Conservation (phyloP, 2,113 vertebrate species). For the Apodemus speciosus region DNA sequence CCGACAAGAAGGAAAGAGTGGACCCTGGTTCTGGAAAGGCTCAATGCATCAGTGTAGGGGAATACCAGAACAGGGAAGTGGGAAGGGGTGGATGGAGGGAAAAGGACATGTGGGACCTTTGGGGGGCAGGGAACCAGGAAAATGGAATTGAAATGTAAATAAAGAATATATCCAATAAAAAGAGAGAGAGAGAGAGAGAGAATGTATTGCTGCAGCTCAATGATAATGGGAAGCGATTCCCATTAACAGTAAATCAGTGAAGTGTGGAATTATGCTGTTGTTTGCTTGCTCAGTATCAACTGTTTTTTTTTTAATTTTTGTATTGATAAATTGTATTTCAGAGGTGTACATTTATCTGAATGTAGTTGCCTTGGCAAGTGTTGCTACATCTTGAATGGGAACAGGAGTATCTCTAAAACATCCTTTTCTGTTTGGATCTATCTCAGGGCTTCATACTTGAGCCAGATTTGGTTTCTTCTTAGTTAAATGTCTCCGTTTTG, state of each 20-base stretch:
- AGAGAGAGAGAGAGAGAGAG: too few relatives aligned
- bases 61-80: too few relatives aligned
- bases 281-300: background rate
- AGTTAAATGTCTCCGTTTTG: constrained; percentile 44
- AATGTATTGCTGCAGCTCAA: constrained; percentile 24
- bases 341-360: background rate
- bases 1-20: too few relatives aligned
- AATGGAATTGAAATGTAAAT: too few relatives aligned
- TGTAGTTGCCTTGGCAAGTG: background rate
- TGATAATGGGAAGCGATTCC: background rate
- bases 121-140: too few relatives aligned
- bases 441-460: background rate
- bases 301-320: constrained; percentile 45
- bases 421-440: constrained; percentile 31
- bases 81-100: too few relatives aligned
- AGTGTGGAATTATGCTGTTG: constrained; percentile 27
- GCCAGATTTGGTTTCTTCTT: background rate
- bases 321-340: background rate
- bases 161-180: too few relatives aligned
- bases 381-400: background rate
- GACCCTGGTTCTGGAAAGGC: too few relatives aligned
- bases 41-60: too few relatives aligned
- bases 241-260: constrained; percentile 25
- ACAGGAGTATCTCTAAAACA: background rate
- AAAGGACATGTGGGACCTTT: too few relatives aligned